Evolutionary conservation across 2,797 vertebrate species (phyloP), one percentile per base, ranked within the genome.

Genomic region (Steatocranus sp.): DNA sequence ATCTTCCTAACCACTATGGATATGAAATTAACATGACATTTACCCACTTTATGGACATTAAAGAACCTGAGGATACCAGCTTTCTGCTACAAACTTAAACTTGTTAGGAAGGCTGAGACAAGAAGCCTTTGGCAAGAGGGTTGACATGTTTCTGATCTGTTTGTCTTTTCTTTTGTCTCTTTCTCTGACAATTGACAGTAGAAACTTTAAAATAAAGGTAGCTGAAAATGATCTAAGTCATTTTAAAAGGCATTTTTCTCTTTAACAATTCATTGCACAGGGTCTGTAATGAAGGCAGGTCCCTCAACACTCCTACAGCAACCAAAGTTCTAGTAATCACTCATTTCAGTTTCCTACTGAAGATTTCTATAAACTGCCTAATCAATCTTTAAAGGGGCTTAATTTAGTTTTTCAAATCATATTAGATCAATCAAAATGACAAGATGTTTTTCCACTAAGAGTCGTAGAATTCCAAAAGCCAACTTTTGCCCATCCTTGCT

Each of bases 61-160:
- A 92, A 89, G 88, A 94, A 93, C 94, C 93, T 95, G 93, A 95
- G 92, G 91, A 91, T 93, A 90, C 84, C 89, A 91, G 86, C 87
- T 77, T 89, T 84, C 82, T 93, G 91, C 91, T 90, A 89, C 85
- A 70, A 80, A 86, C 85, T 87, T 70, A 51, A 87, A 88, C 30
- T 66, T 18, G 84, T 90, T 83, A 82, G 81, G 80, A 89, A 89
- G 86, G 88, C 82, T 83, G 87, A 87, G 78, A 92, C 87, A 27
- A 66, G 54, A 86, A 89, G 79, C 73, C 85, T 83, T 84, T 85
- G 80, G 82, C 79, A 88, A 84, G 75, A 91, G 76, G 70, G 73
- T 41, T 77, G 79, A 80, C 66, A 11, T 58, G 63, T 78, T 87
- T 83, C 8, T 74, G 82, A 80, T 86, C 78, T 80, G 76, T 66